Conservation (phyloP, 2,797 vertebrate species). For the Brachyalestes nurse region DNA sequence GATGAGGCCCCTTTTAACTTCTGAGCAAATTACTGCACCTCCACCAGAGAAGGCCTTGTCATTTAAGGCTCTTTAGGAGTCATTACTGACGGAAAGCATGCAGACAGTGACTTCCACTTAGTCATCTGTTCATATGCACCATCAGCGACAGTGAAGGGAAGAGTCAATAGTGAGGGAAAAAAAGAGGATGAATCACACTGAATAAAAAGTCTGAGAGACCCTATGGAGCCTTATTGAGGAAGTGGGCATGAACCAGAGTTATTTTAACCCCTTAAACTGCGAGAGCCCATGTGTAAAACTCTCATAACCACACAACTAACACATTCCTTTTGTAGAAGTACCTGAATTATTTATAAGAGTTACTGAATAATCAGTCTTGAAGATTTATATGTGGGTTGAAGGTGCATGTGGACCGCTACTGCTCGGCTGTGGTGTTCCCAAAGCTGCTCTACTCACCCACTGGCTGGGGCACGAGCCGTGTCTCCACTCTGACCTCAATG, state of each 20-base stretch:
- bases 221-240: too few relatives aligned
- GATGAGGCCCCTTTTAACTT: slow-evolving; percentile 28
- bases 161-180: background rate
- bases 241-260: background rate
- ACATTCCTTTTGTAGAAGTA: background rate
- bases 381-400: background rate
- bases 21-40: slow-evolving; percentile 16
- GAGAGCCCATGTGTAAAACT: background rate
- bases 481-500: slow-evolving; percentile 95
- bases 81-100: slow-evolving; percentile 42
- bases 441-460: slow-evolving; percentile 72
- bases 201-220: background rate
- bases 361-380: background rate
- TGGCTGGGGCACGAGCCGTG: slow-evolving; percentile 79
- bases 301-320: background rate
- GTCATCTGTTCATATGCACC: slow-evolving; percentile 22
- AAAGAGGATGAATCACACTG: slow-evolving; percentile 31
- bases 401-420: background rate
- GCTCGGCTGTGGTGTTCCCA: background rate
- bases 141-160: background rate
- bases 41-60: slow-evolving; percentile 27
- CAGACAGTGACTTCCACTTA: slow-evolving; percentile 43
- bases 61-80: slow-evolving; percentile 41
- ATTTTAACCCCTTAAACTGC: slow-evolving; percentile 34
- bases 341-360: too few relatives aligned